Evolutionary conservation across 2,888 invertebrate genomes (phyloP), one percentile per base, ranked within the genome.

Genomic region (Zelleria hepariella): DNA sequence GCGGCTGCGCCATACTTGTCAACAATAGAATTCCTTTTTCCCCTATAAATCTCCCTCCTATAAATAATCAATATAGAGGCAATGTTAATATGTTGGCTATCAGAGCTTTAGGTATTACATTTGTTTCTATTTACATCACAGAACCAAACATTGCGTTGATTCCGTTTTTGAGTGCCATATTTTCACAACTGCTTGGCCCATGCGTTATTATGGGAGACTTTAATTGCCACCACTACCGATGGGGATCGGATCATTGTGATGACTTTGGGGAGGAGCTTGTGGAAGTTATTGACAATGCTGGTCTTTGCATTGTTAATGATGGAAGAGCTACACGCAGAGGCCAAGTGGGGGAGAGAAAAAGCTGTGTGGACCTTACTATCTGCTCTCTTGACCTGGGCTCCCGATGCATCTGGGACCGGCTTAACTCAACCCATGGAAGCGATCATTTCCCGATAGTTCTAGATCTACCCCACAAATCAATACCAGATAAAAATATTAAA

Each of bases 231-330:
- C 53, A 58, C 53, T 51, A 18, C 21, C 21, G 25, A 1, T 58
- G 59, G 59, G 55, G 54, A 3, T 59, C 54, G 1, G 5, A 18
- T 1, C 2, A 15, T 7, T 59, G 59, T 59, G 59, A 59, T 21
- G n/a, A 25, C 6, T 53, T 59, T 42, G 53, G 53, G 2, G 8
- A 20, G 10, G 20, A 6, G 10, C 10, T 59, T 1, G 47, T 58
- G 3, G 59, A 61, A 0, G 23, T 61, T 5, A 2, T 61, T 15
- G 59, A 61, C 20, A 54, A 55, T 4, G 21, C 24, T 1, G 51
- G 58, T 21, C 10, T 61, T 8, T 61, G 59, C 55, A 24, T 61
- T 15, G 15, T 61, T 2, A 61, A 59, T 57, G 61, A 61, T 56
- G 59, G 59, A 5, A 3, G 21, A 42, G 5, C 54, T 1, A 61